phyloP scores from a whole-genome alignment of 2,797 vertebrate genomes.

The Gymnothorax javanicus region DNA sequence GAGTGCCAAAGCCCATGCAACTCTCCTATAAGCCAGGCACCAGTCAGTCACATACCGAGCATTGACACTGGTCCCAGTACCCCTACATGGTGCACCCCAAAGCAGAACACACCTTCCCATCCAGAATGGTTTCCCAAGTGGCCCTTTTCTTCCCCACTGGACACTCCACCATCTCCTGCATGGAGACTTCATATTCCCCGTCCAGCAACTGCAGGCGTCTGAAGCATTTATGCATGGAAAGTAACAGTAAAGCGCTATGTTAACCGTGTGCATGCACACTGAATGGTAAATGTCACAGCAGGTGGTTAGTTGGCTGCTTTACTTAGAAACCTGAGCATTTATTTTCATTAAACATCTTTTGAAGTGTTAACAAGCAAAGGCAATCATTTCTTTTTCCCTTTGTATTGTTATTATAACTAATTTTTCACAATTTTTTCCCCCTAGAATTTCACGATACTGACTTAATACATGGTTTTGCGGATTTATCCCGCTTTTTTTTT shows the following conservation, averaged over 20 bases:
- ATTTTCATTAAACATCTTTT: too few species aligned
- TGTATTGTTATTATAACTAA: too few species aligned
- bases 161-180: constrained; percentile 98
- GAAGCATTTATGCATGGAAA: neutral
- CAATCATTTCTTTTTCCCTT: too few species aligned
- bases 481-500: too few species aligned
- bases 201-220: constrained; percentile 96
- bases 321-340: neutral
- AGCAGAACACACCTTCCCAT: constrained; percentile 83
- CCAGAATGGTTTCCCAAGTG: constrained; percentile 98
- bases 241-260: neutral
- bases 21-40: too few species aligned
- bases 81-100: neutral
- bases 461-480: too few species aligned
- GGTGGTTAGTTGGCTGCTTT: neutral
- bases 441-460: too few species aligned
- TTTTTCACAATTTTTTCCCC: too few species aligned
- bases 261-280: neutral
- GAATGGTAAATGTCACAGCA: neutral
- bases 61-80: neutral
- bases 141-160: constrained; percentile 97
- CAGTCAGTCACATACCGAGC: neutral
- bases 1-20: too few species aligned
- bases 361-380: too few species aligned
- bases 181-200: constrained; percentile 98